Evolutionary conservation across 2,113 vertebrate genomes (phyloP).

Genomic region (Syrmaticus mikado): DNA sequence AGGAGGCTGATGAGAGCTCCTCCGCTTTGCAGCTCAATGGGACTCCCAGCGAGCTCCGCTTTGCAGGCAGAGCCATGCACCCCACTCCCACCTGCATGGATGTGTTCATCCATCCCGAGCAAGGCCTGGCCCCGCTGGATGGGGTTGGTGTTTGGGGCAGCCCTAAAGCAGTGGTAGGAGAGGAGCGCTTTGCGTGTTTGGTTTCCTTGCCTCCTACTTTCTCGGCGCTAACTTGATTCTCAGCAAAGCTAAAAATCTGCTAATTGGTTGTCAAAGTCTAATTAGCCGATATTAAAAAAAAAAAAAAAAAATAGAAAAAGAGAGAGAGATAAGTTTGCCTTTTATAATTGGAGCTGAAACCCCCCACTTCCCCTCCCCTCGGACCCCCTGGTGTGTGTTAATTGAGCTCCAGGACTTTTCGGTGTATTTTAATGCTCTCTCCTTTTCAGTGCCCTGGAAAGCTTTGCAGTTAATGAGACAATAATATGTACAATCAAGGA

Average conservation of each 20-base stretch:
- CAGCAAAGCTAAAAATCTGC: slow-evolving; percentile 67
- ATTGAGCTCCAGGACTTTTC: slow-evolving; percentile 63
- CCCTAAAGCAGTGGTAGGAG: background rate
- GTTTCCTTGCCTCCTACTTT: slow-evolving; percentile 52
- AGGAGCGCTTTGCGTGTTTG: slow-evolving; percentile 13
- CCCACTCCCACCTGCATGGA: background rate
- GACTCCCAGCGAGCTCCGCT: slow-evolving; percentile 57
- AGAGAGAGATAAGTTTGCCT: slow-evolving; percentile 31
- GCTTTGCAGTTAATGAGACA: slow-evolving; percentile 67
- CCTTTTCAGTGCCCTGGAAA: slow-evolving; percentile 46
- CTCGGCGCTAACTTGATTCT: slow-evolving; percentile 37
- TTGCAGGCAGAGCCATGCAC: slow-evolving; percentile 21
- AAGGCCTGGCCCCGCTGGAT: slow-evolving; percentile 23
- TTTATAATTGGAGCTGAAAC: slow-evolving; percentile 61
- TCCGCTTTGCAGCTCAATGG: background rate
- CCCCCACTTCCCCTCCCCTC: background rate
- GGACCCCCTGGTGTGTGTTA: slow-evolving; percentile 62
- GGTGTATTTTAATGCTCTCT: slow-evolving; percentile 58
- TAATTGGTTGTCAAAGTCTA: slow-evolving; percentile 71
- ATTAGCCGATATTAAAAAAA: slow-evolving; percentile 64
- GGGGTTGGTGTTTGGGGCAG: background rate
- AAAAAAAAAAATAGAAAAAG: background rate
- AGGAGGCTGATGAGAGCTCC: slow-evolving; percentile 42
- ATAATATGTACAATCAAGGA: slow-evolving; percentile 63
- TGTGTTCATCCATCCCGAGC: background rate